Evolutionary conservation across 1,140 invertebrate genomes (phyloP), one percentile per base, ranked within the genome.

Genomic region (Diachasma alloeum): DNA sequence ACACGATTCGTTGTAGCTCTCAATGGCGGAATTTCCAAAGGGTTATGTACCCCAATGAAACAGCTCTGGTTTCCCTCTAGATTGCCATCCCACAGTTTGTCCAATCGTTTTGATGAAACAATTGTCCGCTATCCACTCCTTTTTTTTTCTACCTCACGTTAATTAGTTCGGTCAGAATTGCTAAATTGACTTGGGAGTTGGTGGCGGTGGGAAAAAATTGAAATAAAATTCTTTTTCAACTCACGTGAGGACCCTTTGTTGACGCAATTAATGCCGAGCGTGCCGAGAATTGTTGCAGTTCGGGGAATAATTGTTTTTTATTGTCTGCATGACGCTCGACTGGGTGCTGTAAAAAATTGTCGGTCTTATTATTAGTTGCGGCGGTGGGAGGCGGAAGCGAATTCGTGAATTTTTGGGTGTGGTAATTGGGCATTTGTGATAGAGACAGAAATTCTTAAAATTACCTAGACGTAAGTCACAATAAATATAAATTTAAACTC

Each of bases 221-320:
- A 67, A 31, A 74, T 46, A 66, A 74, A 24, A 74, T 74, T 66
- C 31, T 24, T 74, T 46, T 67, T 17, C 10, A 67, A 17, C 59
- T 22, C 22, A 31, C 46, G 36, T 37, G 44, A 48, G 37, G 59
- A 44, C 67, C 15, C 39, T 31, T 22, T 24, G 48, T 63, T 67
- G 59, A 67, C 36, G 37, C 63, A 48, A 31, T 56, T 48, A 68
- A 36, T 37, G 26, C n/a, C 48, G 48, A 53, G 48, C 48, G 48
- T 53, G 48, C 48, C 15, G 48, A 19, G 48, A 53, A 53, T 53
- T 53, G 48, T 19, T 53, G 4, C 48, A 19, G 48, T 53, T 17
- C 9, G n/a, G 9, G 9, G 48, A 53, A 53, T 53, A 53, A 53
- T 53, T 46, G 63, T 74, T 74, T 74, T 74, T 31, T n/a, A 10